phyloP scores from a whole-genome alignment of 2,113 vertebrate genomes.

The Stercorarius parasiticus region DNA sequence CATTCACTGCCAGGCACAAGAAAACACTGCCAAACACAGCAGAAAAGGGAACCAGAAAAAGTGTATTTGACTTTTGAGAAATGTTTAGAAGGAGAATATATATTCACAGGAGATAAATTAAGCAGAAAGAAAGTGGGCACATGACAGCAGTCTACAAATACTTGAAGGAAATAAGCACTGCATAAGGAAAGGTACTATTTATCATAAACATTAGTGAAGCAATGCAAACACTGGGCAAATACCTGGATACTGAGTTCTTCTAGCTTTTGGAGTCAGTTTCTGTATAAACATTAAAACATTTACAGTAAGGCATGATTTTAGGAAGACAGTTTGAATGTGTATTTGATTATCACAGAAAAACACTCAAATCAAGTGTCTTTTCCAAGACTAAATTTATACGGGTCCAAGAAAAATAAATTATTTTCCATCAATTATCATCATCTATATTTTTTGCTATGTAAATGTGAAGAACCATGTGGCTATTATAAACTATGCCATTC shows the following conservation, averaged over 20 bases:
- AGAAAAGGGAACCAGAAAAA: not conserved
- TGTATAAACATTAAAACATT: not conserved
- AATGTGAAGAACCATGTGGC: fast-evolving
- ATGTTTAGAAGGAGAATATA: not conserved
- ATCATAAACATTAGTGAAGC: not conserved
- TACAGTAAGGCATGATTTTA: not conserved
- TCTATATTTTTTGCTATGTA: not conserved
- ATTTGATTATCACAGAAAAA: not conserved
- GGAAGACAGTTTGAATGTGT: not conserved
- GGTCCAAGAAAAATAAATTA: not conserved
- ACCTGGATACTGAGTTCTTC: not conserved
- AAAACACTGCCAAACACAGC: not conserved
- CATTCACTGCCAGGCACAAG: not conserved
- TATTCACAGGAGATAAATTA: not conserved
- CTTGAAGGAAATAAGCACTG: not conserved
- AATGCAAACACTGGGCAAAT: not conserved
- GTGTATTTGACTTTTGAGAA: not conserved
- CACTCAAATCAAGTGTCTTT: not conserved
- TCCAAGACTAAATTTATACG: not conserved
- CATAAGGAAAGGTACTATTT: not conserved
- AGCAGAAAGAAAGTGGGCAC: not conserved
- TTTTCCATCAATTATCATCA: not conserved
- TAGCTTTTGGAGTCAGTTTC: not conserved
- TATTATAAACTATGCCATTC: not conserved
- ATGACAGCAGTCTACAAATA: not conserved